These are phyloP conservation scores for Dynastes hyllus DNA, from an alignment of 2,888 invertebrate genomes.

Conservation along the genomic window DNA sequence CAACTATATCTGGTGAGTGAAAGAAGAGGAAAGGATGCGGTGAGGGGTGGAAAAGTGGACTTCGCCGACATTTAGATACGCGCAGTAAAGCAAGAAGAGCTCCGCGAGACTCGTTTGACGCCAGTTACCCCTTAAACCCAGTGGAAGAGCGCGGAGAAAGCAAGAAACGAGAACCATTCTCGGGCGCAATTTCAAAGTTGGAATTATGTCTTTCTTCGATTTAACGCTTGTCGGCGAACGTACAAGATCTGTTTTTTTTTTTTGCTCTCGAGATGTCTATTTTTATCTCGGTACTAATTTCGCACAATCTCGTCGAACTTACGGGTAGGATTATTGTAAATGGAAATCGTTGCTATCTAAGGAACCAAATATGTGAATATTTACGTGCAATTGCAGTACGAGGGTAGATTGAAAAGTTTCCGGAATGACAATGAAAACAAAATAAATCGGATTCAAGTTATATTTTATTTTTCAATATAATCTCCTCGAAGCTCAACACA, in stretches of 20 bases:
- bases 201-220: not conserved
- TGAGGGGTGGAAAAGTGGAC: not conserved
- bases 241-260: not conserved
- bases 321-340: too few species aligned
- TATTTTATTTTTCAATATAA: too few species aligned
- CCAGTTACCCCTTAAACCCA: constrained; percentile 18
- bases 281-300: too few species aligned
- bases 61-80: constrained; percentile 16
- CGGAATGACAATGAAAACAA: too few species aligned
- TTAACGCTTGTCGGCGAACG: not conserved
- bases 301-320: too few species aligned
- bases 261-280: not conserved
- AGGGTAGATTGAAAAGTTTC: too few species aligned
- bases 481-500: too few species aligned
- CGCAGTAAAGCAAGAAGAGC: constrained; percentile 14
- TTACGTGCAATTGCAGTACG: too few species aligned
- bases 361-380: too few species aligned
- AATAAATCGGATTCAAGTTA: too few species aligned
- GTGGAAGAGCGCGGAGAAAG: not conserved
- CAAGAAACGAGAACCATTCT: constrained; percentile 1
- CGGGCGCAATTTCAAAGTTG: constrained; percentile 8
- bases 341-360: too few species aligned
- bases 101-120: not conserved
- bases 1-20: not conserved
- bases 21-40: too few species aligned